A percentile compares a stretch with the other conserved stretches of the same genome.
These are phyloP conservation scores for Tolmerus cingulatus DNA, from an alignment of 2,888 invertebrate genomes.

Conservation along the genomic window DNA sequence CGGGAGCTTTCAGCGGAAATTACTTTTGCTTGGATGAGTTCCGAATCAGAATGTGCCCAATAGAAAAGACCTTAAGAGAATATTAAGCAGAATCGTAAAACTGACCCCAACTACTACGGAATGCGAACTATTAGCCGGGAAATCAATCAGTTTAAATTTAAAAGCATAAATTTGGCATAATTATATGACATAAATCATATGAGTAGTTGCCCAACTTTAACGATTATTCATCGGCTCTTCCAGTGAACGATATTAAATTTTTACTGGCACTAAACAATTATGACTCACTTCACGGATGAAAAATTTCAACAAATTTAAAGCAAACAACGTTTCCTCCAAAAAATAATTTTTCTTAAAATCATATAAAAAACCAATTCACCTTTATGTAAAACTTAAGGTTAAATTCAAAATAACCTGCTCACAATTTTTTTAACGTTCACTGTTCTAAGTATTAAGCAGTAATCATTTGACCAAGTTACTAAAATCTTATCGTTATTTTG, in stretches of 20 bases:
- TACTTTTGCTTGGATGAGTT: neutral
- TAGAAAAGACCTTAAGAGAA: neutral
- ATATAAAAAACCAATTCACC: too few relatives aligned
- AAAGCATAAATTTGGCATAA: neutral
- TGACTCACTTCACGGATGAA: neutral
- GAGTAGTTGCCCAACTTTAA: neutral
- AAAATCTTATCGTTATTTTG: too few relatives aligned
- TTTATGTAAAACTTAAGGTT: too few relatives aligned
- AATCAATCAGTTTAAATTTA: neutral
- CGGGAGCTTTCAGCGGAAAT: neutral
- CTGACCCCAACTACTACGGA: neutral
- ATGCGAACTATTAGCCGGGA: neutral
- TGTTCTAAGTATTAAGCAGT: too few relatives aligned
- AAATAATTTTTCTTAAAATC: too few relatives aligned
- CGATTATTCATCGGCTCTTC: neutral
- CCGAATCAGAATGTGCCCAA: neutral
- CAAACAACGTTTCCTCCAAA: too few relatives aligned
- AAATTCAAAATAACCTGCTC: too few relatives aligned
- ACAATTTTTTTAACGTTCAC: too few relatives aligned
- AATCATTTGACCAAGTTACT: too few relatives aligned
- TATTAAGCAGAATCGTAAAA: neutral
- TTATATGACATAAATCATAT: neutral
- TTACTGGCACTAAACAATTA: neutral
- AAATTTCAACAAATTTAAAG: neutral
- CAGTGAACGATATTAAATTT: neutral